Conservation (phyloP, 2,888 invertebrate genomes). For the Meiosimyza decipiens region DNA sequence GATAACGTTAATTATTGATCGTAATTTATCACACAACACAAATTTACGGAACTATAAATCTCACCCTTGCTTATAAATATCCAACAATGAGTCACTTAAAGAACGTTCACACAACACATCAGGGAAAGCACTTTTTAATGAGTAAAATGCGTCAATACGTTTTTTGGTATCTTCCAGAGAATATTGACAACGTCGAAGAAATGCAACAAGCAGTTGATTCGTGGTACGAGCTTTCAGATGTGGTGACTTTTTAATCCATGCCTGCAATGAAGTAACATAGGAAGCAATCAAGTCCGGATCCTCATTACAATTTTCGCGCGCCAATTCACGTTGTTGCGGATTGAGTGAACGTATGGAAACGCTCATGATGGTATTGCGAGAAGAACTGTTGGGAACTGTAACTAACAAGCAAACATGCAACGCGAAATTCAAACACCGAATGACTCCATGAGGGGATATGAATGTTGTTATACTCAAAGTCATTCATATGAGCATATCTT, state of each 20-base stretch:
- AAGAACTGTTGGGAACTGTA: not conserved
- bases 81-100: conserved; percentile 49
- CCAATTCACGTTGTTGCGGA: conserved; percentile 46
- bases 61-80: conserved; percentile 53
- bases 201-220: conserved; percentile 50
- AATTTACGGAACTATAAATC: conserved; percentile 30
- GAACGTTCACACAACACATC: conserved; percentile 53
- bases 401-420: conserved; percentile 38
- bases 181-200: conserved; percentile 55
- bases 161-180: conserved; percentile 55
- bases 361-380: conserved; percentile 2
- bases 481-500: too few relatives aligned
- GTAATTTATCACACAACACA: not conserved
- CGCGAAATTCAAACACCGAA: too few relatives aligned
- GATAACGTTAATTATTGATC: not conserved
- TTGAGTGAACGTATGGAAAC: conserved; percentile 17
- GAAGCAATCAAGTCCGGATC: conserved; percentile 43
- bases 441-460: too few relatives aligned
- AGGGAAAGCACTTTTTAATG: conserved; percentile 53
- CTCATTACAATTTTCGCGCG: conserved; percentile 55
- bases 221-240: conserved; percentile 52
- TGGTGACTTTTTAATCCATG: conserved; percentile 54
- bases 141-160: conserved; percentile 55
- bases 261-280: conserved; percentile 45
- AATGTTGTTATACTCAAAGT: too few relatives aligned